Percentiles rank a stretch among this genome's conserved stretches.
These are phyloP conservation scores for Glyphotaelius pellucidus DNA, from an alignment of 2,888 invertebrate genomes.

Conservation along the genomic window DNA sequence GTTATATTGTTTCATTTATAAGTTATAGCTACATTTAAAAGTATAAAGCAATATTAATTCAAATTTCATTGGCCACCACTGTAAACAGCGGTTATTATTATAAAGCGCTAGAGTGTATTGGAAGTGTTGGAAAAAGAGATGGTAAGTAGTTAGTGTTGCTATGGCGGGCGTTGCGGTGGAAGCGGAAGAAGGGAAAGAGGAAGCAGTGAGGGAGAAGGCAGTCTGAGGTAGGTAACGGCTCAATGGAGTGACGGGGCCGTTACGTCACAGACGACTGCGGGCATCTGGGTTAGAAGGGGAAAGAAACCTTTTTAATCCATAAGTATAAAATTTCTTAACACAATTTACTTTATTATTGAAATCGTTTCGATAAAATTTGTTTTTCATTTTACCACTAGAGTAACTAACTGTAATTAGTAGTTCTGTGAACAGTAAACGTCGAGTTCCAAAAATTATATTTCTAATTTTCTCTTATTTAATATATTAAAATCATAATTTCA, in stretches of 20 bases:
- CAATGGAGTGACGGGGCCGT: slow-evolving; percentile 34
- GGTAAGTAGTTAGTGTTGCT: not conserved
- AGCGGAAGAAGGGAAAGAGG: not conserved
- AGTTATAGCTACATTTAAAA: no score
- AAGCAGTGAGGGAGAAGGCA: not conserved
- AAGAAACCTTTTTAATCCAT: not conserved
- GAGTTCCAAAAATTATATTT: no score
- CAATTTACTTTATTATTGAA: no score
- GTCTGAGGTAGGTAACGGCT: not conserved
- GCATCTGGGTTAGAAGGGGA: not conserved
- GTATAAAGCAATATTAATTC: no score
- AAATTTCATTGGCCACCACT: not conserved
- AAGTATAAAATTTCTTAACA: not conserved
- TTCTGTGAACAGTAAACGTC: no score
- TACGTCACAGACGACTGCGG: slow-evolving; percentile 34
- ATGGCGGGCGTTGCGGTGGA: not conserved
- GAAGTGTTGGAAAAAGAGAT: not conserved
- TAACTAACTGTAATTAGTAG: no score
- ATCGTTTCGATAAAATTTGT: no score
- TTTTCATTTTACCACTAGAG: no score
- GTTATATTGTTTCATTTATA: no score
- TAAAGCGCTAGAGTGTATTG: not conserved
- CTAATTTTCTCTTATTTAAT: no score
- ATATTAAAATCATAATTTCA: no score
- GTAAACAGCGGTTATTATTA: not conserved